Percentiles rank a stretch among this genome's conserved stretches.
phyloP scores from a whole-genome alignment of 2,888 invertebrate species.

The Tuberolachnus salignus region DNA sequence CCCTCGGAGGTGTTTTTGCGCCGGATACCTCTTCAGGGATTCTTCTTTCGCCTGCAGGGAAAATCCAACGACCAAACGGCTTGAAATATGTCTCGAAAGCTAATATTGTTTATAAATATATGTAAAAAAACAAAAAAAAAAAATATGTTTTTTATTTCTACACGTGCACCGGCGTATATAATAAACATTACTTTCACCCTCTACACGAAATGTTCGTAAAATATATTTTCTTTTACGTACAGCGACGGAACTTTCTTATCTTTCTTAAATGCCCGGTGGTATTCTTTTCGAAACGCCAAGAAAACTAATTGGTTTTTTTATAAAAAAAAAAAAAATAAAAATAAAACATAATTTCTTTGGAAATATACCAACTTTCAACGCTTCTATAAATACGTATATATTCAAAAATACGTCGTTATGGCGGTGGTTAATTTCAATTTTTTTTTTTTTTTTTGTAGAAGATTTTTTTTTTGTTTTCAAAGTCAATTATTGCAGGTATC shows the following conservation, averaged over 20 bases:
- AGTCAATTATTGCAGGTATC: too few species aligned
- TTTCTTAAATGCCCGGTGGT: not conserved
- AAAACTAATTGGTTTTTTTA: conserved; percentile 22
- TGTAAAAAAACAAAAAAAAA: too few species aligned
- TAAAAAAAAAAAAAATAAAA: not conserved
- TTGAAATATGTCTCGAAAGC: too few species aligned
- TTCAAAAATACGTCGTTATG: too few species aligned
- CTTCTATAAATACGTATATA: not conserved
- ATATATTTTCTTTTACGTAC: not conserved
- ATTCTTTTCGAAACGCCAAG: not conserved
- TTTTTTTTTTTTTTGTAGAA: too few species aligned
- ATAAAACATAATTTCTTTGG: not conserved
- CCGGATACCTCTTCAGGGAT: conserved; percentile 64
- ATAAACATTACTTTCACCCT: not conserved
- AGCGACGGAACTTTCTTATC: not conserved
- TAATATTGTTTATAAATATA: too few species aligned
- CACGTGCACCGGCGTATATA: not conserved
- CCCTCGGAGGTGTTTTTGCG: conserved; percentile 67
- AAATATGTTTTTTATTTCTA: too few species aligned
- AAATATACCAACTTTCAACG: not conserved
- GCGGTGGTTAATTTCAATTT: too few species aligned
- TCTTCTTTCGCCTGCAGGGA: conserved; percentile 61
- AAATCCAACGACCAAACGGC: too few species aligned
- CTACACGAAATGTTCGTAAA: not conserved
- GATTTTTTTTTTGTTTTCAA: too few species aligned